Evolutionary conservation across 2,113 vertebrate genomes (phyloP).

Genomic region (Strix aluco): DNA sequence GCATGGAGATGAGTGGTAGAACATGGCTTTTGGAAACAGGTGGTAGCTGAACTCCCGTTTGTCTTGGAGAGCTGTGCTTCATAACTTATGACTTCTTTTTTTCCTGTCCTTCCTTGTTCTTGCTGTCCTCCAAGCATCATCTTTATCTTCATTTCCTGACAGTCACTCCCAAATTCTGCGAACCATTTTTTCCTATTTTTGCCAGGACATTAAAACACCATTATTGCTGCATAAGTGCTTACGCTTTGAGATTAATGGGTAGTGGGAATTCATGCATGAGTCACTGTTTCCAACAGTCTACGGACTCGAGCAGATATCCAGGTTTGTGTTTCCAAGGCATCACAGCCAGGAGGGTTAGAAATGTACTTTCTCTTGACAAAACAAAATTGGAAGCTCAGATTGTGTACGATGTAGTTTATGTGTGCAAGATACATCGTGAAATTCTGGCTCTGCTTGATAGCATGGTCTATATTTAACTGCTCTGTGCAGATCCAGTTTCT

Average conservation of each 20-base stretch:
- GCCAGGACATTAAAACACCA: not conserved
- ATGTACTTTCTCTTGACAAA: not conserved
- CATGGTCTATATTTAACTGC: not conserved
- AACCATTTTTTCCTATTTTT: not conserved
- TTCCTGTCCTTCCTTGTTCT: not conserved
- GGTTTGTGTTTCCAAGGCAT: conserved; percentile 9
- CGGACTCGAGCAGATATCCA: not conserved
- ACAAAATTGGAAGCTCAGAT: not conserved
- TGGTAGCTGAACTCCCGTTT: not conserved
- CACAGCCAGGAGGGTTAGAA: not conserved
- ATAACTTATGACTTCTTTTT: not conserved
- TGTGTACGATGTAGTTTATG: rapidly evolving
- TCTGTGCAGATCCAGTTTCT: not conserved
- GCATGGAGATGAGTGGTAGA: not conserved
- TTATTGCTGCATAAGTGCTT: conserved; percentile 30
- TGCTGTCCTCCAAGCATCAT: not conserved
- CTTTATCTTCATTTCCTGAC: conserved; percentile 22
- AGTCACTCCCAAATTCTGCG: conserved; percentile 16
- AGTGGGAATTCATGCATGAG: conserved; percentile 6
- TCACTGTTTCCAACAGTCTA: not conserved
- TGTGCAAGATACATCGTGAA: not conserved
- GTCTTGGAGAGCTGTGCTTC: not conserved
- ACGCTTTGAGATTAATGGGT: not conserved
- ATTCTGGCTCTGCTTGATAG: not conserved
- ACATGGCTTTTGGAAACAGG: not conserved